Evolutionary conservation across 1,140 invertebrate species (phyloP).

Genomic region (Phymastichus coffea): DNA sequence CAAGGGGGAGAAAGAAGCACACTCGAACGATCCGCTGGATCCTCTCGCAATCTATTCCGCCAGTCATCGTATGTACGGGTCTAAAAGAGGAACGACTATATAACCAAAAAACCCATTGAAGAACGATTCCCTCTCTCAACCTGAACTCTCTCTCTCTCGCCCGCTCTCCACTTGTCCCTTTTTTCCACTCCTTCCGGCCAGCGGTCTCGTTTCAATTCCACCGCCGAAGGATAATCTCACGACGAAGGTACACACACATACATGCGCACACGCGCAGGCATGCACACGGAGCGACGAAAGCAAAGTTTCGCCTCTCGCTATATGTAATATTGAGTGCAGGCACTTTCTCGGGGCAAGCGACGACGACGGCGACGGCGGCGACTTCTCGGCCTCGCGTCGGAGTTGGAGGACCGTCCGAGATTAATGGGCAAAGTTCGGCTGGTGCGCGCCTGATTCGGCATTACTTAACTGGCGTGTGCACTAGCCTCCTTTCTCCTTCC

Average conservation of each 20-base stretch:
- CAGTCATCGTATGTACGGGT: slow-evolving; percentile 22
- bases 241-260: no score
- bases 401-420: slow-evolving; percentile 14
- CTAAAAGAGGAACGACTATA: no score
- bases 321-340: no score
- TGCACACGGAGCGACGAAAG: no score
- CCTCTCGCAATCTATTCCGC: slow-evolving; percentile 22
- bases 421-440: slow-evolving; percentile 21
- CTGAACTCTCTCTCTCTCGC: not conserved
- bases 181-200: not conserved
- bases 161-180: not conserved
- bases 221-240: no score
- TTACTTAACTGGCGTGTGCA: no score
- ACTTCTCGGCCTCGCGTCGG: no score
- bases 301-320: no score
- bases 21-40: slow-evolving; percentile 15
- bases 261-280: no score
- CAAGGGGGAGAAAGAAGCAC: not conserved
- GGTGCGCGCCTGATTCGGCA: slow-evolving; percentile 8
- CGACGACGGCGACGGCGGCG: not conserved
- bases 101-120: slow-evolving; percentile 13
- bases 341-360: no score
- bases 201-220: no score
- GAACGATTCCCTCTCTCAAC: not conserved
- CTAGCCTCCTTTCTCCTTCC: no score